Evolutionary conservation across 2,797 vertebrate genomes (phyloP).

Genomic region (Urophycis tenuis): DNA sequence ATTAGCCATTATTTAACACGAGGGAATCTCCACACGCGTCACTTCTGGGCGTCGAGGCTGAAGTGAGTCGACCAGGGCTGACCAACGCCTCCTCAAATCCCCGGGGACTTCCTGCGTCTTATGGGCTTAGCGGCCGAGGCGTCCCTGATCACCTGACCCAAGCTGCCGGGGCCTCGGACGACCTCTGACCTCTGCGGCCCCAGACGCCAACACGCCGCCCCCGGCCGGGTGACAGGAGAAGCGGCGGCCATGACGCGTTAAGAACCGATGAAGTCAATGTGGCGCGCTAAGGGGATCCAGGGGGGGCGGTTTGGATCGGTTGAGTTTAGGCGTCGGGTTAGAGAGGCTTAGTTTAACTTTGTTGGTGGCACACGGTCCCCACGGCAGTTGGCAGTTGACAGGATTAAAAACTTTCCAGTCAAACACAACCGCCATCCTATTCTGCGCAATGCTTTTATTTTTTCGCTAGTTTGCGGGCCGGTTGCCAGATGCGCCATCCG

Average conservation of each 20-base stretch:
- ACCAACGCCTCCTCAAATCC: background rate
- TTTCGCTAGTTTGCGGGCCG: too few species aligned
- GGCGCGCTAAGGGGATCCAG: background rate
- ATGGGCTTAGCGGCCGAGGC: background rate
- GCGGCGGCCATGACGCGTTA: too few species aligned
- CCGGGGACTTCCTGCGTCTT: background rate
- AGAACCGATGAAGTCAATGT: background rate
- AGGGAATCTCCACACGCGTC: background rate
- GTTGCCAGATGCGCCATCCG: too few species aligned
- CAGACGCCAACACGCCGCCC: background rate
- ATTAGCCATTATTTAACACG: background rate
- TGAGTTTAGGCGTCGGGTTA: too few species aligned
- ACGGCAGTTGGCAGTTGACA: too few species aligned
- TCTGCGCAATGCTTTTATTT: background rate
- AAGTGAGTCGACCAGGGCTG: background rate
- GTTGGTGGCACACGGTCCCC: too few species aligned
- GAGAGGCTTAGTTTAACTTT: too few species aligned
- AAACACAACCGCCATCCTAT: background rate
- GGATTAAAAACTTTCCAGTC: background rate
- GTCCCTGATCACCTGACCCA: background rate
- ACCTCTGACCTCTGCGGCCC: background rate
- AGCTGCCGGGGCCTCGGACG: background rate
- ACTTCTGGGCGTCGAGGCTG: background rate
- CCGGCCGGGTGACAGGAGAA: background rate
- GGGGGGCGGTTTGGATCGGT: too few species aligned